These are phyloP conservation scores for Octodon degus DNA, from an alignment of 2,113 vertebrate species.

Conservation along the genomic window DNA sequence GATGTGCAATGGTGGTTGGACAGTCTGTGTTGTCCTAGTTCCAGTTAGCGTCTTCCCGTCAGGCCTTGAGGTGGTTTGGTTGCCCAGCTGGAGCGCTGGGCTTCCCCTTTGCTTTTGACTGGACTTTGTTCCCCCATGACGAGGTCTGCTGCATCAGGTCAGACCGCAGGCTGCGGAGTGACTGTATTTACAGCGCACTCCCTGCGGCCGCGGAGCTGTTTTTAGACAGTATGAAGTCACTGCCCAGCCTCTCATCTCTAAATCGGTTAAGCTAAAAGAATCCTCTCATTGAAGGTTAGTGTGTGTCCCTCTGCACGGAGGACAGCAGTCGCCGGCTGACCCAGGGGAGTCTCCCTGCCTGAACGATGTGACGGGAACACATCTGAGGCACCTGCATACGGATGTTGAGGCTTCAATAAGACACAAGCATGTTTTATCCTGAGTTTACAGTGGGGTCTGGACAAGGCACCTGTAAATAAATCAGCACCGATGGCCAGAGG, in stretches of 20 bases:
- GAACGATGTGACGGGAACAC: rapidly evolving
- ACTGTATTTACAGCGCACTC: constrained; percentile 84
- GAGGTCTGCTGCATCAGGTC: constrained; percentile 71
- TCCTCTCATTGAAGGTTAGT: constrained; percentile 73
- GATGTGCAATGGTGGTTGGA: constrained; percentile 87
- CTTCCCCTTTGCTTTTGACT: constrained; percentile 76
- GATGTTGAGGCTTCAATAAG: constrained; percentile 68
- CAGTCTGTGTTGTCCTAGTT: constrained; percentile 86
- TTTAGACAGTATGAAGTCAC: constrained; percentile 75
- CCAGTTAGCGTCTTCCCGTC: constrained; percentile 78
- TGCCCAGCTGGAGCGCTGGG: constrained; percentile 73
- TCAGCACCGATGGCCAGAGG: constrained; percentile 71
- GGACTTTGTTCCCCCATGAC: constrained; percentile 72
- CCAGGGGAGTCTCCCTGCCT: neutral
- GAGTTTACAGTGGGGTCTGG: constrained; percentile 72
- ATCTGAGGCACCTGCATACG: neutral
- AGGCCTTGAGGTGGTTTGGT: constrained; percentile 80
- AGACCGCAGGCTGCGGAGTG: too few relatives aligned
- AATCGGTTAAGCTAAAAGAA: constrained; percentile 79
- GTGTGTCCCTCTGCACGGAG: constrained; percentile 55
- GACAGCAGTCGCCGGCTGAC: neutral
- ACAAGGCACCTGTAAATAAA: constrained; percentile 84
- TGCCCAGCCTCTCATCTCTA: constrained; percentile 68
- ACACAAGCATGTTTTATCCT: constrained; percentile 59
- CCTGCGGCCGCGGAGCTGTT: constrained; percentile 63